phyloP scores from a whole-genome alignment of 2,113 vertebrate species.

The Rhinichthys klamathensis region DNA sequence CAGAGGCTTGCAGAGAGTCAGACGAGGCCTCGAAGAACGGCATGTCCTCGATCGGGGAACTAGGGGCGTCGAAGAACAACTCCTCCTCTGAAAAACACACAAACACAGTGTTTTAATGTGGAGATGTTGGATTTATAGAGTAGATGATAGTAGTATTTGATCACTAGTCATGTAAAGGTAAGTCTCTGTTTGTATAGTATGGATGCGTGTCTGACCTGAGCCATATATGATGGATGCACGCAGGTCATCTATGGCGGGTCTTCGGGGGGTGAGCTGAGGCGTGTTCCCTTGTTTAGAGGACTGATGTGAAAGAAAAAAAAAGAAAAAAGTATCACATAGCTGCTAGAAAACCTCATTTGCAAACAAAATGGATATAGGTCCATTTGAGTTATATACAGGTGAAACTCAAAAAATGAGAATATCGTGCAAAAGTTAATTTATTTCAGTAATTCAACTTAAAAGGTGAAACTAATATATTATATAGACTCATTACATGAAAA shows the following conservation, averaged over 20 bases:
- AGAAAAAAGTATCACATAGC: neutral
- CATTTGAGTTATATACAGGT: too few relatives aligned
- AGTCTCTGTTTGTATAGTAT: neutral
- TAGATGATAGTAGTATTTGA: neutral
- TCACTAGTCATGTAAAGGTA: neutral
- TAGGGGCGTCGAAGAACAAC: conserved; percentile 90
- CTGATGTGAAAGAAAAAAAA: conserved; percentile 65
- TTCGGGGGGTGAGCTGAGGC: conserved; percentile 79
- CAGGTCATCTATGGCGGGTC: conserved; percentile 78
- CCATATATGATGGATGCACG: conserved; percentile 80
- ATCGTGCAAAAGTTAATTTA: too few relatives aligned
- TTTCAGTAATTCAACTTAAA: too few relatives aligned
- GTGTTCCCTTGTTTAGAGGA: conserved; percentile 71
- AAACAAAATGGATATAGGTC: neutral
- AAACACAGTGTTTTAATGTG: neutral
- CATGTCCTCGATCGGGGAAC: conserved; percentile 84
- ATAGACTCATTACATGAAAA: too few relatives aligned
- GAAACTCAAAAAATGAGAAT: too few relatives aligned
- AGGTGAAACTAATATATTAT: too few relatives aligned
- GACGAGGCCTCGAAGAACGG: conserved; percentile 78
- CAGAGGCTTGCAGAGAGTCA: conserved; percentile 60
- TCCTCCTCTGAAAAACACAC: conserved; percentile 85
- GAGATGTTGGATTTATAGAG: neutral
- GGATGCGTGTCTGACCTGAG: conserved; percentile 76
- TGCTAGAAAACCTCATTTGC: neutral